Evolutionary conservation across 2,888 invertebrate species (phyloP).

Genomic region (Drosophila meridionalis): DNA sequence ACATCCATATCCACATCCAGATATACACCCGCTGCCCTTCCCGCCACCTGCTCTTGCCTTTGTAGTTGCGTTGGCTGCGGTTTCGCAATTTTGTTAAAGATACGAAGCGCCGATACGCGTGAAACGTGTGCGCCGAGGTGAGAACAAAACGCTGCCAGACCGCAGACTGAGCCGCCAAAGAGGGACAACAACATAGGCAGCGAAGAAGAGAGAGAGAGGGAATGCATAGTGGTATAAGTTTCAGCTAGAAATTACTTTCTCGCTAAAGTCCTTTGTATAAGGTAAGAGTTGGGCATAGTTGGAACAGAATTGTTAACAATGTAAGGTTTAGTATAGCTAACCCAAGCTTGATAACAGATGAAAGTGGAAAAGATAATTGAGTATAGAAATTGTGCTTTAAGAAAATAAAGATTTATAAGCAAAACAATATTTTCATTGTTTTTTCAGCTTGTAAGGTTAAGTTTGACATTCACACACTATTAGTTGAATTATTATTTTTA

Average conservation of each 20-base stretch:
- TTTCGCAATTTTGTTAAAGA: slow-evolving; percentile 79
- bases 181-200: neutral
- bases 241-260: slow-evolving; percentile 9
- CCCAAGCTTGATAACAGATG: neutral
- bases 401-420: no score
- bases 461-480: no score
- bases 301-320: neutral
- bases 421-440: no score
- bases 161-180: slow-evolving; percentile 48
- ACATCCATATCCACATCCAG: slow-evolving; percentile 7
- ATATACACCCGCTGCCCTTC: slow-evolving; percentile 4
- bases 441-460: no score
- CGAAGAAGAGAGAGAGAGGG: neutral
- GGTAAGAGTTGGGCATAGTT: neutral
- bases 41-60: slow-evolving; percentile 4
- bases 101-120: slow-evolving; percentile 62
- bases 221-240: slow-evolving; percentile 14
- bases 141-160: slow-evolving; percentile 72
- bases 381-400: no score
- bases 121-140: slow-evolving; percentile 61
- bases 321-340: neutral
- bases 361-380: no score
- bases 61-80: slow-evolving; percentile 59
- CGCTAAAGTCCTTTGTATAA: neutral
- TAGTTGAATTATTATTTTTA: no score